Evolutionary conservation across 92 coral and sea anemone species (phyloP), one percentile per base, ranked within the genome.

Genomic region (Porites evermanni): DNA sequence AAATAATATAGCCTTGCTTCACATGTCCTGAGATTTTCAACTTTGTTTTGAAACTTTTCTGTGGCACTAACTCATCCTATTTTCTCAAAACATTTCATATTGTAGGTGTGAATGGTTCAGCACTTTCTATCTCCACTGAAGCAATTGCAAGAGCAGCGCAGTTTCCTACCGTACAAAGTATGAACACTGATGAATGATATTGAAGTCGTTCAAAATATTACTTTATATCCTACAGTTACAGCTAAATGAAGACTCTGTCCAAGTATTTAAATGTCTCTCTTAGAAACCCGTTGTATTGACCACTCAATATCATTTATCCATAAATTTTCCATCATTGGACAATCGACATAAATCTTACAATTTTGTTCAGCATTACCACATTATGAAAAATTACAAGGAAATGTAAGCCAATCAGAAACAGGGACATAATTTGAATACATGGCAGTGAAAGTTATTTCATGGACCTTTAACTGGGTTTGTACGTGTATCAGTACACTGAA

Each of bases 161-260:
- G 17, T 97, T 97, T 32, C 99, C 99, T 21, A 97, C 99, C 13
- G 99, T 97, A 13, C 99, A 97, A 50, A 97, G 99, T 97, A 78
- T 91, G 99, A 21, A 21, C 21, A 21, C 21, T 21, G 21, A 21
- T 21, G 21, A 82, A 11, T 72, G 23, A 38, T 2, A 32, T 50
- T 72, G 51, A 20, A 50, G 16, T 56, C 0, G 16, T 56, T 11
- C 61, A 56, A 14, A 11, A 56, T 14, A 56, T 14, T 56, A 38
- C 47, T 4, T 3, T 38, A 38, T 38, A 38, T 38, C 47, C 47
- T 38, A 38, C 47, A 38, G 47, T 38, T 38, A 38, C 47, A 38
- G 47, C 47, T 38, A 6, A 4, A 38, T 38, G 47, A 38, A 5
- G 47, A 38, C 47, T 38, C 47, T 38, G 18, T 13, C n/a, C 53